Evolutionary conservation across 2,888 invertebrate genomes (phyloP).

Genomic region (Ptycholaimellus sp.): DNA sequence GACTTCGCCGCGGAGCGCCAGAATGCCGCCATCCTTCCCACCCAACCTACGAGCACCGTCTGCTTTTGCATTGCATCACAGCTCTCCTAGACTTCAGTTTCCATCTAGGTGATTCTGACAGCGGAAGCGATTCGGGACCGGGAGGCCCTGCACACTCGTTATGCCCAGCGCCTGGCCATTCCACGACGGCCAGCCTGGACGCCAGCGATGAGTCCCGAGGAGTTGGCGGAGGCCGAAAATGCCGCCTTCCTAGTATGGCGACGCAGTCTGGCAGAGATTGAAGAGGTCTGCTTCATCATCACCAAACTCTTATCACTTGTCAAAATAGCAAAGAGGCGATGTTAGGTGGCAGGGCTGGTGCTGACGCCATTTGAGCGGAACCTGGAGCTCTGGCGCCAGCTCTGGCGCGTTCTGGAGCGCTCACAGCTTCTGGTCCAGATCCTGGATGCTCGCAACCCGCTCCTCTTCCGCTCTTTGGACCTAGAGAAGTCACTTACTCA

Average conservation of each 20-base stretch:
- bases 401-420: constrained; percentile 93
- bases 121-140: constrained; percentile 8
- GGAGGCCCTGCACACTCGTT: constrained; percentile 16
- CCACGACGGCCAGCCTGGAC: constrained; percentile 69
- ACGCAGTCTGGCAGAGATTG: constrained; percentile 44
- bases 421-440: constrained; percentile 43
- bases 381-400: constrained; percentile 84
- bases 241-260: constrained; percentile 73
- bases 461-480: constrained; percentile 73
- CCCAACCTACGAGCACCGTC: background rate
- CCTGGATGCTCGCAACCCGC: constrained; percentile 81
- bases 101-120: constrained; percentile 4
- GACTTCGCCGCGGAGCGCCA: constrained; percentile 46
- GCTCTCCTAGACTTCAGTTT: background rate
- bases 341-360: constrained; percentile 43
- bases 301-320: background rate
- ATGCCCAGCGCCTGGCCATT: constrained; percentile 44
- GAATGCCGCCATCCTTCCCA: constrained; percentile 12
- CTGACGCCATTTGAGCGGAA: constrained; percentile 94
- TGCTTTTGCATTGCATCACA: background rate
- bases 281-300: constrained; percentile 13
- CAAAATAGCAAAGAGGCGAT: no score
- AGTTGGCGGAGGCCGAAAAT: constrained; percentile 52
- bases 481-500: no score
- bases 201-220: constrained; percentile 46